A percentile compares a stretch with the other conserved stretches of the same genome.
Conservation (phyloP, 2,797 vertebrate species). For the Chaetodon trifasciatus region DNA sequence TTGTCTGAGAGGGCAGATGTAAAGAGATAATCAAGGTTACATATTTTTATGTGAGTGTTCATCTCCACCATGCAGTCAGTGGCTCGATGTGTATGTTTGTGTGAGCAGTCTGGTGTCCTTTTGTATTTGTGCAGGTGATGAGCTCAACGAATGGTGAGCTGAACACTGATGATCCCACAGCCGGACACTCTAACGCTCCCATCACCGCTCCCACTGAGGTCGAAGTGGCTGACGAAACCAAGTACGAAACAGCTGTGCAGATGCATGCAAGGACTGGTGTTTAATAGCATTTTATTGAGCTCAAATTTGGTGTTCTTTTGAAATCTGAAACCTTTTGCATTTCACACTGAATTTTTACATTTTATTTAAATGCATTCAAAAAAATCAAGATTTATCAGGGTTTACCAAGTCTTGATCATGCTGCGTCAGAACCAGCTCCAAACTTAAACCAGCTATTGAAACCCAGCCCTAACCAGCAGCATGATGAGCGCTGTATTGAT, state of each 20-base stretch:
- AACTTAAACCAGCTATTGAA: not conserved
- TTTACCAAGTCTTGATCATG: not conserved
- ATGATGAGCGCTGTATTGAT: too few relatives aligned
- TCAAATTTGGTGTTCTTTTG: too few relatives aligned
- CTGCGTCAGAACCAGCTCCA: not conserved
- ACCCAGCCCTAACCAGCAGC: not conserved
- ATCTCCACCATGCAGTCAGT: slow-evolving; percentile 24
- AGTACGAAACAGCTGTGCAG: slow-evolving; percentile 84
- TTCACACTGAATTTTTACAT: too few relatives aligned
- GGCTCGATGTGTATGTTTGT: slow-evolving; percentile 1
- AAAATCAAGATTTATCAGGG: not conserved
- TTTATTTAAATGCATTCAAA: not conserved
- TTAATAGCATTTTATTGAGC: not conserved
- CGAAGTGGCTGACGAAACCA: slow-evolving; percentile 97
- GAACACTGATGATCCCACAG: slow-evolving; percentile 96
- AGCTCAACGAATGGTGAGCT: slow-evolving; percentile 98
- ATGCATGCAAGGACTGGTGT: not conserved
- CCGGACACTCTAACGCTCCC: slow-evolving; percentile 97
- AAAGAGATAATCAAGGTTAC: not conserved
- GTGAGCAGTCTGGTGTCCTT: slow-evolving; percentile 42
- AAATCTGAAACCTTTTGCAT: not conserved
- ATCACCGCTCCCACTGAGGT: slow-evolving; percentile 96
- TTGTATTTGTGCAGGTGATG: slow-evolving; percentile 88
- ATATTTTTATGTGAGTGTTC: slow-evolving; percentile 30
- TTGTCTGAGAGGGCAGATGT: slow-evolving; percentile 10